Percentiles rank a stretch among this genome's conserved stretches.
Conservation (phyloP, 2,888 invertebrate species). For the Synergus gifuensis region DNA sequence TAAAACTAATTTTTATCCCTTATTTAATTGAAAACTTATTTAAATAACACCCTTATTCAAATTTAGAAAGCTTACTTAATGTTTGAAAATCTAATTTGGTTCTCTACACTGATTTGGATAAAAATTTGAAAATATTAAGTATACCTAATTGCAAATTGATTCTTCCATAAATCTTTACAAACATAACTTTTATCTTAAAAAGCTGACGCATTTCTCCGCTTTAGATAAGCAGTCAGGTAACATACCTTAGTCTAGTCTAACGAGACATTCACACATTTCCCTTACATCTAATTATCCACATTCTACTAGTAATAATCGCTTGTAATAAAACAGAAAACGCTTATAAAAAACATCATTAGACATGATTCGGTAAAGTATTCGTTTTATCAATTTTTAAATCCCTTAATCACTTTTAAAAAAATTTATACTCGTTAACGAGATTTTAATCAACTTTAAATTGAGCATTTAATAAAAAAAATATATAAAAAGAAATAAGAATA, state of each 20-base stretch:
- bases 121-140: background rate
- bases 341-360: background rate
- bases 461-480: no score
- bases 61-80: no score
- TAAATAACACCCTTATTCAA: no score
- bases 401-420: background rate
- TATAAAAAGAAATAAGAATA: no score
- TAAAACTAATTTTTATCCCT: no score
- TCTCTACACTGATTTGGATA: background rate
- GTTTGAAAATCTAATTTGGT: no score
- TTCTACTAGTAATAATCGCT: background rate
- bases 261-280: background rate
- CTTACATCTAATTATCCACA: background rate
- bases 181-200: constrained; percentile 1
- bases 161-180: background rate
- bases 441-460: no score
- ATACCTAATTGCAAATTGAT: background rate
- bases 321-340: background rate
- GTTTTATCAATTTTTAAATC: no score
- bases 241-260: background rate
- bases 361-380: background rate
- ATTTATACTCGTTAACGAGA: no score
- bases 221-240: background rate
- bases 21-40: no score
- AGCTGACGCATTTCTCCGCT: background rate